Evolutionary conservation across 2,797 vertebrate species (phyloP).

Genomic region (Sebastes oblongus): DNA sequence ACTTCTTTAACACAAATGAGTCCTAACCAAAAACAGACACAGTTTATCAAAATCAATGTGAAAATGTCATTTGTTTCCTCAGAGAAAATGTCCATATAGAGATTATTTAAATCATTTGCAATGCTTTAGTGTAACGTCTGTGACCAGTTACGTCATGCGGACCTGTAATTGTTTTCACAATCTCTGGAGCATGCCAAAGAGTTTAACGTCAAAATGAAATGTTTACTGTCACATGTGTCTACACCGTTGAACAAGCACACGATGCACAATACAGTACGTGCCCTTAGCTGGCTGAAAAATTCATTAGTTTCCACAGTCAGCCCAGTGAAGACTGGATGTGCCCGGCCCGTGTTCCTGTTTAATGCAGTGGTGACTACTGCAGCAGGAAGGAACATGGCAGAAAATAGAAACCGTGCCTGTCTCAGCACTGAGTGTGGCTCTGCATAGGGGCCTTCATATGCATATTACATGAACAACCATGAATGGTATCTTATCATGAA

Average conservation of each 20-base stretch:
- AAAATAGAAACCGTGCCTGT: slow-evolving; percentile 40
- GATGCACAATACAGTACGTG: slow-evolving; percentile 27
- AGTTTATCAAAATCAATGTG: background rate
- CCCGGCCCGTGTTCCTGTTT: slow-evolving; percentile 37
- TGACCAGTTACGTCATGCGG: background rate
- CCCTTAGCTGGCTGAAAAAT: slow-evolving; percentile 51
- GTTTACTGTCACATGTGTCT: slow-evolving; percentile 19
- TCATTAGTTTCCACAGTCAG: slow-evolving; percentile 57
- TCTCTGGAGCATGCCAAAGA: slow-evolving; percentile 8
- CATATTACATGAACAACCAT: slow-evolving; percentile 3
- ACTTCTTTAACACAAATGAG: background rate
- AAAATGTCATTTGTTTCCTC: background rate
- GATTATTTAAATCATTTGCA: background rate
- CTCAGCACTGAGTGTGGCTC: background rate
- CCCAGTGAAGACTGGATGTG: slow-evolving; percentile 26
- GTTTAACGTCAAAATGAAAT: slow-evolving; percentile 20
- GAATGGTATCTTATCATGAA: background rate
- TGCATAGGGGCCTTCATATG: background rate
- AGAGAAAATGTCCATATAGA: too few relatives aligned
- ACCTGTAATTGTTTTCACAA: slow-evolving; percentile 14
- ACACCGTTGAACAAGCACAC: background rate
- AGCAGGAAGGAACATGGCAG: slow-evolving; percentile 13
- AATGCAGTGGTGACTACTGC: slow-evolving; percentile 44
- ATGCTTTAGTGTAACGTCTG: background rate
- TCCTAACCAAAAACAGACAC: background rate